These are phyloP conservation scores for Bombus picipes DNA, from an alignment of 1,140 invertebrate species.

Conservation along the genomic window DNA sequence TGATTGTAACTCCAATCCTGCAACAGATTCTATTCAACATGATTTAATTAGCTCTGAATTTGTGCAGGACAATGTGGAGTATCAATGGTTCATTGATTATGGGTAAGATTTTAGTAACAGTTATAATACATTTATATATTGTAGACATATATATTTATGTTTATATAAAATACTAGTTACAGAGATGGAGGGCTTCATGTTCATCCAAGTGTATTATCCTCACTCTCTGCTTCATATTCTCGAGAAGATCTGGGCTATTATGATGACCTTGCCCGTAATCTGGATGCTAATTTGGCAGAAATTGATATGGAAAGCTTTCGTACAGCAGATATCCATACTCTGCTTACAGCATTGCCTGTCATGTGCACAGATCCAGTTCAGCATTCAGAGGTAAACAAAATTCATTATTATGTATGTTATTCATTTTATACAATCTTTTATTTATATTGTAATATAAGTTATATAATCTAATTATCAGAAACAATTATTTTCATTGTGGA, in stretches of 20 bases:
- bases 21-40: constrained; percentile 77
- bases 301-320: constrained; percentile 97
- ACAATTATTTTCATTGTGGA: constrained; percentile 6
- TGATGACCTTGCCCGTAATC: constrained; percentile 92
- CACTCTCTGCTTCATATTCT: constrained; percentile 90
- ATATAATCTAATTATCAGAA: not conserved
- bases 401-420: not conserved
- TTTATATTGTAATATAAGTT: constrained; percentile 23
- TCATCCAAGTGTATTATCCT: constrained; percentile 91
- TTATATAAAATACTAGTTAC: constrained; percentile 81
- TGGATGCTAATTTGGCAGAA: constrained; percentile 96
- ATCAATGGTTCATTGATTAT: constrained; percentile 94
- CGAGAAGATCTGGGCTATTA: constrained; percentile 90
- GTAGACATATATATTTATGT: not conserved
- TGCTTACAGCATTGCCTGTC: constrained; percentile 90
- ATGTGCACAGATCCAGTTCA: constrained; percentile 85
- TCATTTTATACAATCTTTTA: constrained; percentile 1
- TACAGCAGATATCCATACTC: constrained; percentile 94
- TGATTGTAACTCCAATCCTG: constrained; percentile 85
- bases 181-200: constrained; percentile 89
- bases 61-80: constrained; percentile 94
- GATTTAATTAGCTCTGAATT: constrained; percentile 86
- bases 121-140: constrained; percentile 8
- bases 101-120: constrained; percentile 83
- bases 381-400: constrained; percentile 78